phyloP scores from a whole-genome alignment of 2,113 vertebrate species.

The Dicentrarchus labrax region DNA sequence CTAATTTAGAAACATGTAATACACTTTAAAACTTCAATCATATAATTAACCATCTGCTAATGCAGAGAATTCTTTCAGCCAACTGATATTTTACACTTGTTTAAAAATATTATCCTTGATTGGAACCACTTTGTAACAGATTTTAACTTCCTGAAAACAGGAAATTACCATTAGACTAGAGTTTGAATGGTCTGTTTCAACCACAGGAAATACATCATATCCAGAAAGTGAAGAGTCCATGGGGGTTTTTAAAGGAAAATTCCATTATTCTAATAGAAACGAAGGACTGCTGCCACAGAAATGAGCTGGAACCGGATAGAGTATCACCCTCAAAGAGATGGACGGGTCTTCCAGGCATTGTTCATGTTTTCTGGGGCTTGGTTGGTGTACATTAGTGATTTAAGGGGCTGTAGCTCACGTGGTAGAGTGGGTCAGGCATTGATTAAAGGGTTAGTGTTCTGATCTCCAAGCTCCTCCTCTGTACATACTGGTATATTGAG shows the following conservation, averaged over 20 bases:
- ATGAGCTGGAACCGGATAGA: too few species aligned
- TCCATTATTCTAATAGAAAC: neutral
- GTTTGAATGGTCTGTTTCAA: neutral
- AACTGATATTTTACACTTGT: neutral
- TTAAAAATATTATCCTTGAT: neutral
- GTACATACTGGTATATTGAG: neutral
- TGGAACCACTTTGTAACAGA: neutral
- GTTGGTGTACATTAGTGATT: neutral
- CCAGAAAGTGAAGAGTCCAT: neutral
- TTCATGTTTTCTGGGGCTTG: neutral
- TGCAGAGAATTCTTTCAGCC: neutral
- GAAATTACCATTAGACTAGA: neutral
- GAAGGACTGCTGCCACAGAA: neutral
- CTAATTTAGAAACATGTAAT: too few species aligned
- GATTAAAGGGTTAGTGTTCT: neutral
- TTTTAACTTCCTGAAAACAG: constrained; percentile 11
- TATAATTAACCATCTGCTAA: neutral
- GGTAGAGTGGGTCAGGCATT: neutral
- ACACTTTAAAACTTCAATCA: too few species aligned
- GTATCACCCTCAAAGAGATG: neutral
- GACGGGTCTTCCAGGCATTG: neutral
- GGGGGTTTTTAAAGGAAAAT: neutral
- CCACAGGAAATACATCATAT: constrained; percentile 9
- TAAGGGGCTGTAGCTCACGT: neutral
- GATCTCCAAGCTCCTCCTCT: neutral